phyloP scores from a whole-genome alignment of 92 coral and sea anemone species.

The Heteractis magnifica region DNA sequence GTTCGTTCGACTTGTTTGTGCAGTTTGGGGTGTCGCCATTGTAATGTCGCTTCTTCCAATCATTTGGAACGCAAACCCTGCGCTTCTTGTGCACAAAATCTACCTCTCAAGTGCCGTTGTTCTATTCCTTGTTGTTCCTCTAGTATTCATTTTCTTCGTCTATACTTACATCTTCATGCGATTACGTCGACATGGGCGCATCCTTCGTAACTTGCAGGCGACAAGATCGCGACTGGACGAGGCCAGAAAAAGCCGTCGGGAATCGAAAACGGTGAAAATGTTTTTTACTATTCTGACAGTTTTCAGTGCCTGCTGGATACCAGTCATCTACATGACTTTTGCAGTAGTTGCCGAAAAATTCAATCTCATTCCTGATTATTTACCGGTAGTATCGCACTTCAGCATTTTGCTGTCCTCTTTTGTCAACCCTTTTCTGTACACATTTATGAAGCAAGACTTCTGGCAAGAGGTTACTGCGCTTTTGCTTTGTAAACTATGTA shows the following conservation, averaged over 20 bases:
- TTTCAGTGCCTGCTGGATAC: constrained; percentile 60
- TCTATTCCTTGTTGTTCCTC: constrained; percentile 54
- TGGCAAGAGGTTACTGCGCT: constrained; percentile 29
- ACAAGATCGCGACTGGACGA: constrained; percentile 40
- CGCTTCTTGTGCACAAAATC: constrained; percentile 44
- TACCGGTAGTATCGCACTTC: constrained; percentile 38
- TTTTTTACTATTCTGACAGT: constrained; percentile 50
- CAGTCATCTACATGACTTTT: constrained; percentile 53
- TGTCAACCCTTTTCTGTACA: constrained; percentile 61
- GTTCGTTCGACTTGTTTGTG: constrained; percentile 44
- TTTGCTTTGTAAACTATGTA: constrained; percentile 12
- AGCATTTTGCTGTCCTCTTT: constrained; percentile 55
- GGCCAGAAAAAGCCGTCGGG: constrained; percentile 43
- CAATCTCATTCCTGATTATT: constrained; percentile 33
- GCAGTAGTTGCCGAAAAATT: constrained; percentile 32
- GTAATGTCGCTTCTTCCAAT: constrained; percentile 52
- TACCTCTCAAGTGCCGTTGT: constrained; percentile 50
- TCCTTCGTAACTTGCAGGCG: constrained; percentile 33
- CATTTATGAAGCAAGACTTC: constrained; percentile 66
- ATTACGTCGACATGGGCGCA: constrained; percentile 44
- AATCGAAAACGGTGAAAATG: constrained; percentile 52
- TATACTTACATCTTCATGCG: constrained; percentile 40
- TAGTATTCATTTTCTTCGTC: constrained; percentile 42
- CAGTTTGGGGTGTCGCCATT: constrained; percentile 49
- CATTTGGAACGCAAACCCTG: constrained; percentile 39